These are phyloP conservation scores for Epicauta chinensis DNA, from an alignment of 1,140 invertebrate genomes.

Conservation along the genomic window DNA sequence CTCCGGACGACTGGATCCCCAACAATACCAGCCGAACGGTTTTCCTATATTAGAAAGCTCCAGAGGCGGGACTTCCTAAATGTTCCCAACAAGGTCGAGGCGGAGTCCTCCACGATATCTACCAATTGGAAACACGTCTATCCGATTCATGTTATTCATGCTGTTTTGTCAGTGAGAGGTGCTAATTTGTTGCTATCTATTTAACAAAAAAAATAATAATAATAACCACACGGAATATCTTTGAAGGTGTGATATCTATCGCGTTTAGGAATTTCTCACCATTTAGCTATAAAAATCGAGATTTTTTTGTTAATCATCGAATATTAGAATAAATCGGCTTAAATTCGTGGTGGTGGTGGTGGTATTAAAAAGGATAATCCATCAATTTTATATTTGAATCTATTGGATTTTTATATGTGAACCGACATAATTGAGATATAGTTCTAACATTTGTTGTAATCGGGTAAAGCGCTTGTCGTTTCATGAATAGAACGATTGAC, in stretches of 20 bases:
- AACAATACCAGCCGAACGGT: conserved; percentile 11
- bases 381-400: not conserved
- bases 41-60: conserved; percentile 28
- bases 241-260: no score
- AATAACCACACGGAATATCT: no score
- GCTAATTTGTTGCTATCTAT: conserved; percentile 30
- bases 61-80: conserved; percentile 17
- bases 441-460: conserved; percentile 19
- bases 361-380: not conserved
- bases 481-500: conserved; percentile 7
- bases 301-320: no score
- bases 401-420: not conserved
- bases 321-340: no score
- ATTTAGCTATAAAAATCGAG: no score
- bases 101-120: conserved; percentile 9
- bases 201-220: no score
- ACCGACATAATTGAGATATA: conserved; percentile 15
- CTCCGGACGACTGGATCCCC: conserved; percentile 15
- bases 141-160: conserved; percentile 19
- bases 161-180: conserved; percentile 18
- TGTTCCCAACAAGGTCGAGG: conserved; percentile 19
- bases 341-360: no score
- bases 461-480: conserved; percentile 23
- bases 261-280: no score
- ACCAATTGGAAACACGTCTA: conserved; percentile 17